A percentile compares a stretch with the other conserved stretches of the same genome.
phyloP scores from a whole-genome alignment of 2,113 vertebrate species.

The Mirza zaza region DNA sequence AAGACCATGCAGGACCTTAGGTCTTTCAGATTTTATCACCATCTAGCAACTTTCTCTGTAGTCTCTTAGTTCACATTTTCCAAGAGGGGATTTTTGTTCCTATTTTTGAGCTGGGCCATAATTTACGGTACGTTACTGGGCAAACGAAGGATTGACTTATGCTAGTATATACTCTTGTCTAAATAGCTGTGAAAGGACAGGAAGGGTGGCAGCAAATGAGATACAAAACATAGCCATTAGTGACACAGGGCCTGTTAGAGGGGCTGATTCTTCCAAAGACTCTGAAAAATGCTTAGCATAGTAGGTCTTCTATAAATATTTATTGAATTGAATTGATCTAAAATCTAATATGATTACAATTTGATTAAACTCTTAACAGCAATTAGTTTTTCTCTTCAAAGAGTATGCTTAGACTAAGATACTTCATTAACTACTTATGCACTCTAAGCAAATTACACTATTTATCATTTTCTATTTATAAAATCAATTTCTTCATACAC shows the following conservation, averaged over 20 bases:
- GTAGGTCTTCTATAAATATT: not conserved
- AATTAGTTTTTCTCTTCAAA: slow-evolving; percentile 20
- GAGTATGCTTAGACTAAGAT: slow-evolving; percentile 19
- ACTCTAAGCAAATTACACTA: slow-evolving; percentile 50
- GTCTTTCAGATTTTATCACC: not conserved
- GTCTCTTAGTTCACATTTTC: not conserved
- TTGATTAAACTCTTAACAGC: slow-evolving; percentile 18
- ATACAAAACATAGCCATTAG: not conserved
- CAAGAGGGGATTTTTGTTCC: not conserved
- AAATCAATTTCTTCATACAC: slow-evolving; percentile 43
- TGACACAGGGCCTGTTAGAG: too few relatives aligned
- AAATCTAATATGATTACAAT: slow-evolving; percentile 22
- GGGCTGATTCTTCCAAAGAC: not conserved
- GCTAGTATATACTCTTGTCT: not conserved
- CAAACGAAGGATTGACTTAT: not conserved
- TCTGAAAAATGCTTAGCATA: not conserved
- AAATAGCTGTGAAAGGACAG: not conserved
- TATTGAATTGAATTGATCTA: not conserved
- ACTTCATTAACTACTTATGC: slow-evolving; percentile 54
- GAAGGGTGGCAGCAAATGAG: not conserved
- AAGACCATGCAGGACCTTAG: not conserved
- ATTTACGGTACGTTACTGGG: not conserved
- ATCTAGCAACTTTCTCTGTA: not conserved
- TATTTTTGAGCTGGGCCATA: not conserved
- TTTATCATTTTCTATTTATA: slow-evolving; percentile 63